These are phyloP conservation scores for Nilaparvata lugens DNA, from an alignment of 1,140 invertebrate genomes.

Conservation along the genomic window DNA sequence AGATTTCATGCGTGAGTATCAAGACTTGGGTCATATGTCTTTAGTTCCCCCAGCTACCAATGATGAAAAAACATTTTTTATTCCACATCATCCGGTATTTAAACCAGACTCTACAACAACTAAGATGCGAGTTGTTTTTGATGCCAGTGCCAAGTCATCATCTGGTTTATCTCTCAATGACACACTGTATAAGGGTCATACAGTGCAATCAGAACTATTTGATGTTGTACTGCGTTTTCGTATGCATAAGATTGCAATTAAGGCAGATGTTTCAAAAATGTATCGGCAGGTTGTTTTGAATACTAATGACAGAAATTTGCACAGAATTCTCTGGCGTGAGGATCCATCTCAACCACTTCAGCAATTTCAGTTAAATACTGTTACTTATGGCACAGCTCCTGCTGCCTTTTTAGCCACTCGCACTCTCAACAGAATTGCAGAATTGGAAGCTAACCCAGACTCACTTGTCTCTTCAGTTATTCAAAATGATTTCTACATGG, in stretches of 20 bases:
- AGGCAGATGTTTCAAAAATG: conserved; percentile 30
- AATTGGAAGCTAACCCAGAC: neutral
- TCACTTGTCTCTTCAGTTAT: conserved; percentile 25
- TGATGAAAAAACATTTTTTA: too few relatives aligned
- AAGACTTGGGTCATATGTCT: too few relatives aligned
- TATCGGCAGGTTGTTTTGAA: conserved; percentile 28
- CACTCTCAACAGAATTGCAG: conserved; percentile 1
- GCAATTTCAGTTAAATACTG: conserved; percentile 8
- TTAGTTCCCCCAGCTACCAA: too few relatives aligned
- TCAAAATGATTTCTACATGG: conserved; percentile 34
- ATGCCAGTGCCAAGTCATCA: conserved; percentile 28
- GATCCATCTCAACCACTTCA: conserved; percentile 14
- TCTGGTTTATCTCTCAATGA: conserved; percentile 27
- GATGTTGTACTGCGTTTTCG: conserved; percentile 32
- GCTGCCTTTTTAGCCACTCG: conserved; percentile 10
- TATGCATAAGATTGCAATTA: conserved; percentile 24
- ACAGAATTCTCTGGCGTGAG: conserved; percentile 32
- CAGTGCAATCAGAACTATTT: conserved; percentile 32
- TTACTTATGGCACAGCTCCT: conserved; percentile 16
- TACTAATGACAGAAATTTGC: conserved; percentile 27
- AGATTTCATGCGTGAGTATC: too few relatives aligned
- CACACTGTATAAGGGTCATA: conserved; percentile 27
- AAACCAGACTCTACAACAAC: conserved; percentile 19
- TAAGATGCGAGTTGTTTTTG: conserved; percentile 32
- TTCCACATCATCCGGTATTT: too few relatives aligned